phyloP scores from a whole-genome alignment of 2,888 invertebrate genomes.

The Meta bourneti region DNA sequence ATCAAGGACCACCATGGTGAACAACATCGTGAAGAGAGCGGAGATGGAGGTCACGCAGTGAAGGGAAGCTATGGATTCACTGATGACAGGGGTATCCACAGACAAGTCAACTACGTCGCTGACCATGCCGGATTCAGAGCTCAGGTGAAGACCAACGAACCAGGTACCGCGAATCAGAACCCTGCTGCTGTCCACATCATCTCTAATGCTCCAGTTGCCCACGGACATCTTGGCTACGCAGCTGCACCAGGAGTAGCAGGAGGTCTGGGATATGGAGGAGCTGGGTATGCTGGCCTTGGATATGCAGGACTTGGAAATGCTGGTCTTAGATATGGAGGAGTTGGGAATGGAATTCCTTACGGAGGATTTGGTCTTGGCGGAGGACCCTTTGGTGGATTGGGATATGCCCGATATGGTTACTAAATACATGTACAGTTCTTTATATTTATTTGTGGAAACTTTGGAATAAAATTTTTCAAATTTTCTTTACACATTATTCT shows the following conservation, averaged over 20 bases:
- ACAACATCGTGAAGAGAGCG: background rate
- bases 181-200: background rate
- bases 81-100: background rate
- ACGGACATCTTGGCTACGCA: background rate
- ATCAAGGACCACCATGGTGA: background rate
- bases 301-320: background rate
- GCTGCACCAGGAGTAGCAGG: background rate
- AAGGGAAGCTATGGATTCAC: background rate
- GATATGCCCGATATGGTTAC: slow-evolving; percentile 4
- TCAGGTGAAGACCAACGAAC: background rate
- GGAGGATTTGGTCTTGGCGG: background rate
- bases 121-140: background rate
- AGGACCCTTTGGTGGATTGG: background rate
- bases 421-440: background rate
- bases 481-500: too few species aligned
- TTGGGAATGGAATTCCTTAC: background rate
- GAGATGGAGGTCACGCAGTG: background rate
- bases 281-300: background rate
- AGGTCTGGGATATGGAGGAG: background rate
- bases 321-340: background rate
- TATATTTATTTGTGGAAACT: too few species aligned
- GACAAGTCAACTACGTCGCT: background rate
- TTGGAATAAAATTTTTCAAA: too few species aligned
- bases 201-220: background rate
- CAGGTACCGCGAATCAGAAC: background rate